Base-by-base conservation (phyloP, 2,113 vertebrate species). In the Cathartes aura region DNA sequence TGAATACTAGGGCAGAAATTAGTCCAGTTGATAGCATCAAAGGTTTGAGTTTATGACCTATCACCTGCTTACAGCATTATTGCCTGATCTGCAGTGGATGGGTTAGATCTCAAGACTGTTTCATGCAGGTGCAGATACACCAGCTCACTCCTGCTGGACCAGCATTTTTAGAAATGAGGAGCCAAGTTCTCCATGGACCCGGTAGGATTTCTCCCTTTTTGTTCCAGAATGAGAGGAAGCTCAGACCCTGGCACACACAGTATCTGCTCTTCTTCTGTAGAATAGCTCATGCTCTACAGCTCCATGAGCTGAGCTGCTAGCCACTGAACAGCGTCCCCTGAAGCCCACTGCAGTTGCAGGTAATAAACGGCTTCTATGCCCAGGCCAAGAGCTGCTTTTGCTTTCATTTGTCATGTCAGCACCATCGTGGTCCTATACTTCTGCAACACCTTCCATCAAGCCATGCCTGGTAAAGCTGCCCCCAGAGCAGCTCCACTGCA, bases 401-500 rank as follows among this genome's bases (percentile, higher is more conserved):
- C 42, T 90, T 79, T 59, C n/a, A 12, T 90, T 91, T 90, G 21
- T 58, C 47, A 45, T 18, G 2, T 21, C 34, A 82, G 47, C 66
- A 72, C 30, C 59, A 60, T 4, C 3, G 1, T 3, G 2, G 32
- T 2, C 24, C 70, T 6, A 11, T 3, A 14, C 24, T 73, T 71
- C 58, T 74, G 79, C 80, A 55, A 88, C 88, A 18, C 60, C 26
- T 82, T 56, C 56, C 42, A n/a, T 6, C 40, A 29, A 26, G 56
- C 56, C 0, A 0, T 40, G 60, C 27, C 34, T 59, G 38, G 12
- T 11, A 38, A n/a, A 48, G 66, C 86, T 20, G 17, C 66, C 36
- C 34, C 11, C 22, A 19, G 43, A 50, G 63, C 71, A 62, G 74
- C 50, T 79, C 13, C 26, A 2, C 50, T 36, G 24, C 30, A 78